These are phyloP conservation scores for Labia minor DNA, from an alignment of 2,888 invertebrate genomes.

Conservation along the genomic window DNA sequence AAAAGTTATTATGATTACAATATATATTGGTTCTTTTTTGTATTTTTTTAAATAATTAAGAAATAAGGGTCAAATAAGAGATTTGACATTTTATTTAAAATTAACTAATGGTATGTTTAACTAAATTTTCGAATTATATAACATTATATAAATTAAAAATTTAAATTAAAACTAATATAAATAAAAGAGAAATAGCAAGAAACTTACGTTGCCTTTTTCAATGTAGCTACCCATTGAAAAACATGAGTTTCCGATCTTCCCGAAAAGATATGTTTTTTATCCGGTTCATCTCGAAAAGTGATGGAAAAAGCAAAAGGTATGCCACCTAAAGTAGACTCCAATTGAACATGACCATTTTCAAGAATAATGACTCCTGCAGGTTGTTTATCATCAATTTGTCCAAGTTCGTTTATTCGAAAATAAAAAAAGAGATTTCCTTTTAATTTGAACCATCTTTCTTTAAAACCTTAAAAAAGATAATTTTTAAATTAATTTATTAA, in stretches of 20 bases:
- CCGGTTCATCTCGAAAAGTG: slow-evolving; percentile 53
- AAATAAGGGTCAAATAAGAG: too few relatives aligned
- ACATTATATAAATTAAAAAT: too few relatives aligned
- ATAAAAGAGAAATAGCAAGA: background rate
- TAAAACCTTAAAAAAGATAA: slow-evolving; percentile 47
- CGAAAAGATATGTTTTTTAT: slow-evolving; percentile 58
- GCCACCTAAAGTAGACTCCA: slow-evolving; percentile 49
- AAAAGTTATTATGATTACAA: slow-evolving; percentile 14
- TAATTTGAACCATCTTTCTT: slow-evolving; percentile 67
- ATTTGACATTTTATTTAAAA: too few relatives aligned
- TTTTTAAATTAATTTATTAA: too few relatives aligned
- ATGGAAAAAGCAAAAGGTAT: slow-evolving; percentile 66
- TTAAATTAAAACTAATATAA: background rate
- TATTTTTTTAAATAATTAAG: background rate
- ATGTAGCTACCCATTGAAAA: slow-evolving; percentile 56
- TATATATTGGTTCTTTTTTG: background rate
- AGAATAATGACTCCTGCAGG: slow-evolving; percentile 63
- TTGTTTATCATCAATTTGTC: slow-evolving; percentile 49
- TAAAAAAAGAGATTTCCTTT: slow-evolving; percentile 65
- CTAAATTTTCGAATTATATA: too few relatives aligned
- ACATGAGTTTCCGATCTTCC: slow-evolving; percentile 59
- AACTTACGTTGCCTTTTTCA: slow-evolving; percentile 49
- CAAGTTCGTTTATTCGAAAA: slow-evolving; percentile 57
- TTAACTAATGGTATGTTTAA: too few relatives aligned
- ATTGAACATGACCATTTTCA: slow-evolving; percentile 59